A percentile compares a stretch with the other conserved stretches of the same genome.
phyloP scores from a whole-genome alignment of 2,888 invertebrate species.

The Eupithecia insigniata region DNA sequence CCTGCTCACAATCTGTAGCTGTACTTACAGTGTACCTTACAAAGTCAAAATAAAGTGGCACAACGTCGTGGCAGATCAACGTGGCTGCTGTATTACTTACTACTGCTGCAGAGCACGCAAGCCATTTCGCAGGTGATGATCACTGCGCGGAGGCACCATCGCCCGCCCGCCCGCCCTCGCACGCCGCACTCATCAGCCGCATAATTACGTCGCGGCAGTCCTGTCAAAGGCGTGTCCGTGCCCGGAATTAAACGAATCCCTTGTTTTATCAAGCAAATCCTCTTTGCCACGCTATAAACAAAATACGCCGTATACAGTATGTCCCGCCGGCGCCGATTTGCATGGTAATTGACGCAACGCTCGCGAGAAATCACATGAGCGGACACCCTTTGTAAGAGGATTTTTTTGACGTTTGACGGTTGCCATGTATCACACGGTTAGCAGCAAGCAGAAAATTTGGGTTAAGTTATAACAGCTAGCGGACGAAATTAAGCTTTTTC shows the following conservation, averaged over 20 bases:
- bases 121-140: constrained; percentile 20
- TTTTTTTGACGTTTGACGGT: constrained; percentile 30
- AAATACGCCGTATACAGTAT: constrained; percentile 32
- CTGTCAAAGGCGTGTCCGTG: constrained; percentile 36
- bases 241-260: constrained; percentile 44
- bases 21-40: background rate
- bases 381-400: constrained; percentile 48
- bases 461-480: background rate
- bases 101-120: background rate
- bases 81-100: background rate
- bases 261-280: constrained; percentile 59
- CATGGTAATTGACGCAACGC: constrained; percentile 72
- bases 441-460: background rate
- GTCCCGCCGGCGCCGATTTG: constrained; percentile 60
- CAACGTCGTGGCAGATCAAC: background rate
- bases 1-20: too few relatives aligned
- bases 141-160: background rate
- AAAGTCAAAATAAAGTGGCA: background rate
- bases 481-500: background rate
- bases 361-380: constrained; percentile 62
- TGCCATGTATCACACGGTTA: constrained; percentile 1
- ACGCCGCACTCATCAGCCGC: constrained; percentile 24
- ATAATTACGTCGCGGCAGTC: constrained; percentile 34
- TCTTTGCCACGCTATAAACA: constrained; percentile 43
- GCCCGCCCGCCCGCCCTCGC: background rate